Evolutionary conservation across 2,888 invertebrate genomes (phyloP), one percentile per base, ranked within the genome.

Genomic region (Diachrysia chrysitis): DNA sequence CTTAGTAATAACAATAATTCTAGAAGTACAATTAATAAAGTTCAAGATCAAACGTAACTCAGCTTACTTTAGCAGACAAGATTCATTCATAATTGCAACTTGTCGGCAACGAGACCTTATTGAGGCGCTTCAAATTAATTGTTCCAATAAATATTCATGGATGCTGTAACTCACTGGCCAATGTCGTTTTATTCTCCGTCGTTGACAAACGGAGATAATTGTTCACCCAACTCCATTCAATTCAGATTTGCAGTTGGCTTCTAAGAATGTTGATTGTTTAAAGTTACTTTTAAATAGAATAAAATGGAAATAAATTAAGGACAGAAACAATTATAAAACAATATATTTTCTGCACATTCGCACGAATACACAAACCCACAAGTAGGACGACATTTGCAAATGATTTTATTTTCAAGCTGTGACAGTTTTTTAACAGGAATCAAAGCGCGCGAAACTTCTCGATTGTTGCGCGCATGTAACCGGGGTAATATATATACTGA

Each of bases 81-180:
- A 67, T 75, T 78, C 72, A 81, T 81, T 84, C 79, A 81, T 75
- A 57, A 78, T 67, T 73, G 69, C 69, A 71, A 78, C 61, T 70
- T 68, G 71, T 66, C 58, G 61, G 69, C 69, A 73, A 66, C 54
- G 42, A 75, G 51, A 56, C 66, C 62, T 72, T 79, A 60, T 74
- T 65, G 56, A 71, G 10, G 58, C 63, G 35, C 46, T 66, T 76
- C 21, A 70, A 77, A 82, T 79, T 76, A 79, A 82, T 82, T 75
- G 71, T 70, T 62, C 29, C 74, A 64, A 82, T 84, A 79, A 83
- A 82, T 83, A 86, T 85, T 81, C 75, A 85, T 84, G 57, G 57
- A 16, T 51, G 29, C 19, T 25, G 55, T 63, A 73, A 63, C 23
- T 73, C 65, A 66, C 37, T 71, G 29, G 69, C 64, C 82, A 85